Evolutionary conservation across 2,888 invertebrate genomes (phyloP).

Genomic region (Eremobia ochroleuca): DNA sequence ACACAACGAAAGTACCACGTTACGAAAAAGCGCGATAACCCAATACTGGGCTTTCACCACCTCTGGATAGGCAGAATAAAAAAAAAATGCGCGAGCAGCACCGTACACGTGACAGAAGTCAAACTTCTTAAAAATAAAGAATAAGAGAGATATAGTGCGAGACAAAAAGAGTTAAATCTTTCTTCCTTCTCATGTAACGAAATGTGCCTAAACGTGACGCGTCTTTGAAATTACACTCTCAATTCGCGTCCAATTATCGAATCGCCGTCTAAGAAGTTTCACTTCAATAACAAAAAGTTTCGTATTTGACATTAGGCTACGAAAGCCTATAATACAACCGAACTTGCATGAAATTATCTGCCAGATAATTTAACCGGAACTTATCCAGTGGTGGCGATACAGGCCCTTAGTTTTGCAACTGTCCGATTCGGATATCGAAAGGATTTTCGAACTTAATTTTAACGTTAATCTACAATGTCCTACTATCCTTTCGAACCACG

Average conservation of each 20-base stretch:
- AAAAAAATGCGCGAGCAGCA: neutral
- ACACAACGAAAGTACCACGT: conserved; percentile 40
- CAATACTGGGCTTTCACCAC: conserved; percentile 14
- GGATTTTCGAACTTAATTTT: conserved; percentile 24
- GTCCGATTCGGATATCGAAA: conserved; percentile 27
- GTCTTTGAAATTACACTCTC: neutral
- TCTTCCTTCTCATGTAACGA: neutral
- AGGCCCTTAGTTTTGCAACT: neutral
- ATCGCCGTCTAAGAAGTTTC: neutral
- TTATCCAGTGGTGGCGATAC: conserved; percentile 5
- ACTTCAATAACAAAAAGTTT: neutral
- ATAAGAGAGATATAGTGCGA: neutral
- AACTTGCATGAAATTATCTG: neutral
- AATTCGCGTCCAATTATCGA: neutral
- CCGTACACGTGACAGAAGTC: neutral
- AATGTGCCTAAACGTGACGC: neutral
- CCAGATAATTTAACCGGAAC: neutral
- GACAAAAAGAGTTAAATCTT: neutral
- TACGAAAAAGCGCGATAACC: conserved; percentile 36
- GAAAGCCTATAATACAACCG: neutral
- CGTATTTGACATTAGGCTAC: neutral
- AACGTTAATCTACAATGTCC: conserved; percentile 32
- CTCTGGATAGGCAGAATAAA: neutral
- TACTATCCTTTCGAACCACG: conserved; percentile 13
- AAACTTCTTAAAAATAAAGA: neutral